phyloP scores from a whole-genome alignment of 2,113 vertebrate species.

The Sander vitreus region DNA sequence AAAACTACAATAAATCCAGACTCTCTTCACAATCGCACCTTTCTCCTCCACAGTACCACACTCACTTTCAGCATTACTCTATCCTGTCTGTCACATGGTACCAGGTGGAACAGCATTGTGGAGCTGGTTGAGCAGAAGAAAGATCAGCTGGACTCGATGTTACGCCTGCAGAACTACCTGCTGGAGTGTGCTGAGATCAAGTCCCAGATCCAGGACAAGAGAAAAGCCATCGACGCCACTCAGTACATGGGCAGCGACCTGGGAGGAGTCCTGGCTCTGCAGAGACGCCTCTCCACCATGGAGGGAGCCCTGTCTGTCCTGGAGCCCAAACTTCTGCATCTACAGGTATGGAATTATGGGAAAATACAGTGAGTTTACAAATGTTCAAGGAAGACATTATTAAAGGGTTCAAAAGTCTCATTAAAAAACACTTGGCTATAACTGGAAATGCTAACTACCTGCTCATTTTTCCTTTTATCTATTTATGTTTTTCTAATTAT shows the following conservation, averaged over 20 bases:
- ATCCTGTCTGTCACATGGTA: not conserved
- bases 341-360: slow-evolving; percentile 81
- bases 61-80: not conserved
- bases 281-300: slow-evolving; percentile 91
- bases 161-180: slow-evolving; percentile 94
- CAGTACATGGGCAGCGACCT: slow-evolving; percentile 88
- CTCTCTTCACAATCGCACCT: not conserved
- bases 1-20: not conserved
- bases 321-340: slow-evolving; percentile 90
- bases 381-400: not conserved
- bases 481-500: not conserved
- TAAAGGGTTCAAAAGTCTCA: too few relatives aligned
- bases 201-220: slow-evolving; percentile 91
- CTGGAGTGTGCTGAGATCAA: slow-evolving; percentile 93
- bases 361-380: not conserved
- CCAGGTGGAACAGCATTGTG: slow-evolving; percentile 97
- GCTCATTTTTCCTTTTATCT: not conserved
- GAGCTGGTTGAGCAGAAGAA: slow-evolving; percentile 94
- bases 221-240: slow-evolving; percentile 90
- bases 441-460: not conserved
- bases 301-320: slow-evolving; percentile 91
- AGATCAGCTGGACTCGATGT: slow-evolving; percentile 86
- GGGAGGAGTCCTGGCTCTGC: slow-evolving; percentile 88
- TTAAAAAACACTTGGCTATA: not conserved
- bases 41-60: not conserved